Base-by-base conservation (phyloP, 2,797 vertebrate species). In the Gouania willdenowi region DNA sequence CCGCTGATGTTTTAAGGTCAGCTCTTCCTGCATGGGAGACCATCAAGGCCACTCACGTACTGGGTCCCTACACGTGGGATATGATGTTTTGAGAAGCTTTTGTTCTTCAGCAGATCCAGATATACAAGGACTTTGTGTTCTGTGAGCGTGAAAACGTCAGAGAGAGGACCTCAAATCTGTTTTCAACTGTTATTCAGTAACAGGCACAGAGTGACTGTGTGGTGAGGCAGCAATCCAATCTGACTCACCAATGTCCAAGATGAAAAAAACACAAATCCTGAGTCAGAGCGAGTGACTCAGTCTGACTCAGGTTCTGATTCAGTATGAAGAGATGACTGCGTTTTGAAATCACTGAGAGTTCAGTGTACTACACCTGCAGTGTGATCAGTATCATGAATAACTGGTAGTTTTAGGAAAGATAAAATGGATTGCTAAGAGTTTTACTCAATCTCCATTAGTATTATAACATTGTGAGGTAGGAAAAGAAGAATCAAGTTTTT, bases 1-100 rank as follows among this genome's bases (percentile, higher is more conserved):
- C 13, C 40, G 29, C 8, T 43, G 61, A 67, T 76, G n/a, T n/a
- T 78, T 80, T 65, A 75, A 71, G 72, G 75, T 70, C 76, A 76
- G 34, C 24, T 49, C 58, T 54, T 34, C 56, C 50, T 54, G 64
- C 67, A 54, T 64, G 72, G 61, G 70, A 54, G 49, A 68, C 50
- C 64, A 59, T 75, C 55, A 51, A 70, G 73, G 71, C 66, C 76
- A 71, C 62, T 69, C 64, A 68, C 50, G 29, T 62, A 72, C 56
- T 55, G 52, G 46, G 45, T 48, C 30, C 45, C 51, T 28, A 51
- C 64, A 30, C 63, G 10, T 19, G 54, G 60, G 71, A 75, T 41
- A 36, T 39, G 30, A 42, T 46, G 72, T 59, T 71, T 68, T 47
- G 41, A 60, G 67, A 59, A 25, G 59, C 27, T 42, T n/a, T 53